Evolutionary conservation across 2,113 vertebrate species (phyloP).

Genomic region (Gallinago paraguaiae): DNA sequence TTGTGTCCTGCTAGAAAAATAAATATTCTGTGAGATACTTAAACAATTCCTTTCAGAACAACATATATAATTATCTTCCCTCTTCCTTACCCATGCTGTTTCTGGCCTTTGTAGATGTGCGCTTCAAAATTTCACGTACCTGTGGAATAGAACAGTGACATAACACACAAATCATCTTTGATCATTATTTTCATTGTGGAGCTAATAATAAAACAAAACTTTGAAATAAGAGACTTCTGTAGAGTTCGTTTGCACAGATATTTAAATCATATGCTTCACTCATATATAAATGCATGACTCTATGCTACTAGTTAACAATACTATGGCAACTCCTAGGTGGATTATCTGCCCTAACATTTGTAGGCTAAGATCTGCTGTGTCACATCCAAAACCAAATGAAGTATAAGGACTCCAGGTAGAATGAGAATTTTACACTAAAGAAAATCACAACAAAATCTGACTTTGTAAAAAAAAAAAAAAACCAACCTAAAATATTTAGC

Average conservation of each 20-base stretch:
- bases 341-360: not conserved
- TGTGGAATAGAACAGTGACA: constrained; percentile 54
- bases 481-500: not conserved
- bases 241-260: not conserved
- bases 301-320: not conserved
- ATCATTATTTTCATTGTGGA: not conserved
- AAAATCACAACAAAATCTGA: not conserved
- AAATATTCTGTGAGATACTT: not conserved
- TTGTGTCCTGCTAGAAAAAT: not conserved
- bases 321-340: not conserved
- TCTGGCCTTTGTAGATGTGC: constrained; percentile 84
- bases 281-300: not conserved
- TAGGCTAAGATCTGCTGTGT: not conserved
- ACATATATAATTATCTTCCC: not conserved
- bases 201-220: not conserved
- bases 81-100: constrained; percentile 89
- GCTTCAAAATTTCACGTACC: constrained; percentile 94
- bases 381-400: not conserved
- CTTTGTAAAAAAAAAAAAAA: not conserved
- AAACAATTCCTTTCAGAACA: not conserved
- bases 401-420: not conserved
- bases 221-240: not conserved
- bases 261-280: not conserved
- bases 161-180: not conserved
- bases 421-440: not conserved